phyloP scores from a whole-genome alignment of 2,797 vertebrate genomes.

The Lates japonicus region DNA sequence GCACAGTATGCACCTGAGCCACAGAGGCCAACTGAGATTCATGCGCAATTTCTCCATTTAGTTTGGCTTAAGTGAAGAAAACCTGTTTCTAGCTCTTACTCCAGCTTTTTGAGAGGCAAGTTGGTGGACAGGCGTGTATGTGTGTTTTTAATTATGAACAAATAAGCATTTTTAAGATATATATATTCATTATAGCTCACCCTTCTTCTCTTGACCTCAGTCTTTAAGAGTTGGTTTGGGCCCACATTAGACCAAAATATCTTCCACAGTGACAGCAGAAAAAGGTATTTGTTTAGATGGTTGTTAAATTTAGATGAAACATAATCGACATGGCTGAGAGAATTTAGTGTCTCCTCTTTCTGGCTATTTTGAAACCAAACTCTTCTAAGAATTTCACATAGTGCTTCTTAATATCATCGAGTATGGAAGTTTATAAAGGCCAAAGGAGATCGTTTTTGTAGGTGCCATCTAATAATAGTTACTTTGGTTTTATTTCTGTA shows the following conservation, averaged over 20 bases:
- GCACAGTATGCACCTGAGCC: neutral
- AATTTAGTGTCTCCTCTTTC: neutral
- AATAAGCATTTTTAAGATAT: neutral
- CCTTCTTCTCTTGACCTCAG: neutral
- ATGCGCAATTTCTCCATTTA: neutral
- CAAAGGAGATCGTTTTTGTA: neutral
- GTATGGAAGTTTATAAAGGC: neutral
- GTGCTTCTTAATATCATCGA: neutral
- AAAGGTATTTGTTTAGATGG: slow-evolving; percentile 5
- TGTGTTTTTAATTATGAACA: neutral
- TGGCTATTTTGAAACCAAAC: slow-evolving; percentile 8
- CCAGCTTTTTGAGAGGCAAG: neutral
- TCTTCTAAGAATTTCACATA: neutral
- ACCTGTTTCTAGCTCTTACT: neutral
- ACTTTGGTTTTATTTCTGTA: neutral
- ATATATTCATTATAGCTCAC: neutral
- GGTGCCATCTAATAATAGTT: neutral
- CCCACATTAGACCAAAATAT: slow-evolving; percentile 10
- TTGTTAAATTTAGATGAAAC: slow-evolving; percentile 33
- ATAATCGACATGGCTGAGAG: neutral
- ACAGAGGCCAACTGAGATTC: neutral
- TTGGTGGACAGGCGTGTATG: neutral
- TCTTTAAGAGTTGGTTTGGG: neutral
- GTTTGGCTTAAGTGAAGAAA: slow-evolving; percentile 3
- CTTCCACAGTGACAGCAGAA: slow-evolving; percentile 1